A percentile compares a stretch with the other conserved stretches of the same genome.
Evolutionary conservation across 2,113 vertebrate species (phyloP).

Genomic region (Edolisoma coerulescens): DNA sequence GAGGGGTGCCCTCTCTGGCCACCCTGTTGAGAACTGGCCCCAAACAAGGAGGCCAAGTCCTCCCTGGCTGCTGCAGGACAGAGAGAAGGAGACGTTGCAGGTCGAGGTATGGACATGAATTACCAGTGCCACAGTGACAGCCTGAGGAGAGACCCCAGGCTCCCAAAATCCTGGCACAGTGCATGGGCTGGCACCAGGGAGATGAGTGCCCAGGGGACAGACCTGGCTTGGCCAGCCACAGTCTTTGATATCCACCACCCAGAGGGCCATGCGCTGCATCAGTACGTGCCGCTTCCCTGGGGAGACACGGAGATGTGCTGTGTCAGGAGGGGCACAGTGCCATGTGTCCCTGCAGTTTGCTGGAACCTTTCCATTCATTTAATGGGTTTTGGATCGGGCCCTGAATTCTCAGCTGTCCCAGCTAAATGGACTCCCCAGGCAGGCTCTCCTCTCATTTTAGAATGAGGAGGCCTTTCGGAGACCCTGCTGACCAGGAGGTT

Average conservation of each 20-base stretch:
- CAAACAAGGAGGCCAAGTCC: not conserved
- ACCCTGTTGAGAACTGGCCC: not conserved
- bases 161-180: not conserved
- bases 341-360: not conserved
- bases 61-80: rapidly evolving
- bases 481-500: not conserved
- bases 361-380: conserved; percentile 39
- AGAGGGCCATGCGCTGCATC: rapidly evolving
- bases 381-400: conserved; percentile 41
- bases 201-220: not conserved
- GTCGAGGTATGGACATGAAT: rapidly evolving
- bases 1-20: not conserved
- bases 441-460: not conserved
- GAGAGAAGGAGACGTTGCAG: not conserved
- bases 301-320: not conserved
- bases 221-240: rapidly evolving
- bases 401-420: conserved; percentile 50
- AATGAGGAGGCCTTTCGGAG: not conserved
- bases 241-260: not conserved
- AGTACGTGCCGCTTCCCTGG: rapidly evolving
- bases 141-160: not conserved
- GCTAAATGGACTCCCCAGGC: not conserved
- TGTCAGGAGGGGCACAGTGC: not conserved
- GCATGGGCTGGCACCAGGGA: rapidly evolving
- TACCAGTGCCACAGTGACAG: rapidly evolving